A percentile compares a stretch with the other conserved stretches of the same genome.
These are phyloP conservation scores for Ceratina japonica DNA, from an alignment of 1,140 invertebrate species.

Conservation along the genomic window DNA sequence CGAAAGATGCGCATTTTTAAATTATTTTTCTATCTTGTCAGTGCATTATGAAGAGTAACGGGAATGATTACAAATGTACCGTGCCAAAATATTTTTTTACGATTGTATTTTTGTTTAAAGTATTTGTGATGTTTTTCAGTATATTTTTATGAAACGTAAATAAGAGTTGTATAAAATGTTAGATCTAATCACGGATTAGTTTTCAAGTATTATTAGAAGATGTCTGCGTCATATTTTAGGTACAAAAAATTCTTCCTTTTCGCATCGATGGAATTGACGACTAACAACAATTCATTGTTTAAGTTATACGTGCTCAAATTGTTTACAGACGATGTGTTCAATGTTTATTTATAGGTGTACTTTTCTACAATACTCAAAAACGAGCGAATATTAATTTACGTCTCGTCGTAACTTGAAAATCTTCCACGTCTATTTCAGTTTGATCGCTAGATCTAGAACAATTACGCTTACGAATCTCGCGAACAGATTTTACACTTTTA, in stretches of 20 bases:
- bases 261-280: conserved; percentile 11
- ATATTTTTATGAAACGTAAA: conserved; percentile 26
- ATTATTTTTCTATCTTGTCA: conserved; percentile 35
- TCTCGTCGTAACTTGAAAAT: conserved; percentile 9
- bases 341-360: conserved; percentile 47
- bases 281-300: conserved; percentile 13
- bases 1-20: conserved; percentile 8
- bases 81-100: conserved; percentile 58
- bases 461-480: conserved; percentile 47
- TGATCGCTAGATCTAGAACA: conserved; percentile 32
- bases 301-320: conserved; percentile 51
- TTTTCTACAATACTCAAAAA: conserved; percentile 28
- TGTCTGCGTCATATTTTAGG: conserved; percentile 29
- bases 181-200: conserved; percentile 30
- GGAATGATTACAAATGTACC: conserved; percentile 39
- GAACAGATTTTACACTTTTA: conserved; percentile 28
- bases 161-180: conserved; percentile 46
- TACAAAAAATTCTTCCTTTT: conserved; percentile 28
- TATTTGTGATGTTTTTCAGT: conserved; percentile 37
- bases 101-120: conserved; percentile 30
- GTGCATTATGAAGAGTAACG: conserved; percentile 40
- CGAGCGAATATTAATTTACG: background rate
- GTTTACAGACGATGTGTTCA: conserved; percentile 51
- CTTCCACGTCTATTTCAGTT: conserved; percentile 19
- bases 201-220: conserved; percentile 59